phyloP scores from a whole-genome alignment of 2,797 vertebrate genomes.

The Distichodus sexfasciatus region DNA sequence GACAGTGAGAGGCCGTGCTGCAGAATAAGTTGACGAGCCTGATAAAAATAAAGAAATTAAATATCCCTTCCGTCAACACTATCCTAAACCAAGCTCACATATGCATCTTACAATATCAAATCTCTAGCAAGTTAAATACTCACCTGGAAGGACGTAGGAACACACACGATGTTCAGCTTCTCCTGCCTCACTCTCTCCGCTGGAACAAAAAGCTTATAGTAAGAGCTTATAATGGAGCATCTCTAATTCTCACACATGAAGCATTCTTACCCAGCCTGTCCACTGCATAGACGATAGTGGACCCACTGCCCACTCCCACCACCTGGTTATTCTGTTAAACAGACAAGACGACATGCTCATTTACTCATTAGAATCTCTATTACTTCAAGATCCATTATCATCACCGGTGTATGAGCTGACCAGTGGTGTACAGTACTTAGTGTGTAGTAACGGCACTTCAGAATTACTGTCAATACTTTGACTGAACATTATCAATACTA shows the following conservation, averaged over 20 bases:
- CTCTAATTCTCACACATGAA: neutral
- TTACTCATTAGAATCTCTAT: too few species aligned
- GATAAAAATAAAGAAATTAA: constrained; percentile 28
- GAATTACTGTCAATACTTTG: too few species aligned
- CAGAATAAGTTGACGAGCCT: constrained; percentile 96
- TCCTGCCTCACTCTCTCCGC: constrained; percentile 89
- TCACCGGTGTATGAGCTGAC: too few species aligned
- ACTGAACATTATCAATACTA: too few species aligned
- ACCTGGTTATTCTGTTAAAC: constrained; percentile 87
- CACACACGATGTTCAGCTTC: constrained; percentile 87
- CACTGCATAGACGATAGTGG: constrained; percentile 94
- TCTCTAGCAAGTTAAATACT: constrained; percentile 22
- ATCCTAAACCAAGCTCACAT: neutral
- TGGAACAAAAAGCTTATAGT: constrained; percentile 55
- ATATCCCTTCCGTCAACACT: neutral
- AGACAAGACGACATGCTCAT: neutral
- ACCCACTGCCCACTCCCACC: constrained; percentile 94
- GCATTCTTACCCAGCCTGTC: constrained; percentile 85
- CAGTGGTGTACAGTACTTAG: too few species aligned
- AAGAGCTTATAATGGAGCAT: rapidly evolving
- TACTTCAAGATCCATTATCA: too few species aligned
- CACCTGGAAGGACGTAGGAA: constrained; percentile 97
- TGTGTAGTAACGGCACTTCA: too few species aligned
- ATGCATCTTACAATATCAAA: neutral
- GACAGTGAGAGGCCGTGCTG: constrained; percentile 86